Evolutionary conservation across 2,113 vertebrate species (phyloP), one percentile per base, ranked within the genome.

Genomic region (Cichladusa arquata): DNA sequence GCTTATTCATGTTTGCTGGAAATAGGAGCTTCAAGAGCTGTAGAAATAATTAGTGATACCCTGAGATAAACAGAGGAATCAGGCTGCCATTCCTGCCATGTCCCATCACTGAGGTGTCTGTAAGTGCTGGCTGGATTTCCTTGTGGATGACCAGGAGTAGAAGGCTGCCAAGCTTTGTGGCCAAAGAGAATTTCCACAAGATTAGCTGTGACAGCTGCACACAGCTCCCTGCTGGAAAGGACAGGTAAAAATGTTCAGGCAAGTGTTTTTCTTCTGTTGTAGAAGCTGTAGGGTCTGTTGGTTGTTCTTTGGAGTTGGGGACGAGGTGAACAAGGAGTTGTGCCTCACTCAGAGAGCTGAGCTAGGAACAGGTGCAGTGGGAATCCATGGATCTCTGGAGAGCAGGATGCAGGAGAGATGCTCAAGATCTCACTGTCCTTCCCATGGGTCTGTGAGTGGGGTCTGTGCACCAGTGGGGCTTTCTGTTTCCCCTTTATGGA

Each of bases 321-420:
- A 91, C 0, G 8, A 85, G 81, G 81, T 85, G 87, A 85, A 70
- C 74, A 45, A 79, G 89, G 88, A 91, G 73, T 34, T 9, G 12
- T 92, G 92, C 87, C 58, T 92, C 73, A 29, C 36, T 91, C 81
- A 31, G 81, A 95, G 81, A 88, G 81, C 87, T 96, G 91, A 92
- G 89, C 86, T 87, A 65, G 94, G 94, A 92, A 20, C 84, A 92
- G 91, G 83, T 72, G 65, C 84, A 67, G 70, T 5, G 79, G 56
- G 82, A 87, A 81, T 91, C 70, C 89, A 58, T 0, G 23, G 73
- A 67, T 85, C 85, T 69, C 88, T 85, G 89, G 65, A 95, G 86
- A 88, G 76, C 0, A 12, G 89, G 80, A 86, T 81, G 73, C 69
- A 94, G 86, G 77, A 91, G 44, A 69, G 51, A 65, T 0, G 20